Conservation (phyloP, 2,888 invertebrate species). For the Campoplex capitator region DNA sequence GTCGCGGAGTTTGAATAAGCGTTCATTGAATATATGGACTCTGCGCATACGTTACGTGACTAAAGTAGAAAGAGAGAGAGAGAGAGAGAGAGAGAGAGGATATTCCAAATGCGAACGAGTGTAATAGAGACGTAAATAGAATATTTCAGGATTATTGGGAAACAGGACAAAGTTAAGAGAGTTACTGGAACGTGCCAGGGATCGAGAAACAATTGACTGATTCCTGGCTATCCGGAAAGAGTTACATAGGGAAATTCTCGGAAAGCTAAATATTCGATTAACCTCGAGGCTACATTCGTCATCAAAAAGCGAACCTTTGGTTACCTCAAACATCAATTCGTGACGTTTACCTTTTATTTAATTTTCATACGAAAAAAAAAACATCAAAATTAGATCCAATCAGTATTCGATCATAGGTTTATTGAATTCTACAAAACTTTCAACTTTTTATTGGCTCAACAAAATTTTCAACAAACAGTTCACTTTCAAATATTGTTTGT, state of each 20-base stretch:
- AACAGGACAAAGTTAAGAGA: constrained; percentile 14
- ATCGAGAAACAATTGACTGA: constrained; percentile 3
- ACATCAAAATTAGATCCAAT: neutral
- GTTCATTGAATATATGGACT: constrained; percentile 29
- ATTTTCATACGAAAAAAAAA: neutral
- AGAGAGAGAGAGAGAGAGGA: neutral
- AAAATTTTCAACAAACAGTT: too few species aligned
- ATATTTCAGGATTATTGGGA: constrained; percentile 13
- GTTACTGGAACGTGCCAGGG: neutral
- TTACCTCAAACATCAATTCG: neutral
- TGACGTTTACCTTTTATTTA: neutral
- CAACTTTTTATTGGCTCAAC: too few species aligned
- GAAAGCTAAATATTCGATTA: constrained; percentile 57
- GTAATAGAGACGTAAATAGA: constrained; percentile 1
- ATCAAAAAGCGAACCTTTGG: neutral
- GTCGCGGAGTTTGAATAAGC: constrained; percentile 41
- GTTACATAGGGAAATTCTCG: neutral
- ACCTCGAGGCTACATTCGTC: constrained; percentile 14
- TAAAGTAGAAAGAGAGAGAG: neutral
- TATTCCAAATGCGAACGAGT: neutral
- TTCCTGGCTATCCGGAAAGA: constrained; percentile 16
- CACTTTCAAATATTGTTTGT: too few species aligned
- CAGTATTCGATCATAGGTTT: too few species aligned
- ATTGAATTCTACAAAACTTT: neutral
- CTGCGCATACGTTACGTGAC: neutral